Percentiles rank a stretch among this genome's conserved stretches.
These are phyloP conservation scores for Cydia amplana DNA, from an alignment of 1,140 invertebrate species.

Conservation along the genomic window DNA sequence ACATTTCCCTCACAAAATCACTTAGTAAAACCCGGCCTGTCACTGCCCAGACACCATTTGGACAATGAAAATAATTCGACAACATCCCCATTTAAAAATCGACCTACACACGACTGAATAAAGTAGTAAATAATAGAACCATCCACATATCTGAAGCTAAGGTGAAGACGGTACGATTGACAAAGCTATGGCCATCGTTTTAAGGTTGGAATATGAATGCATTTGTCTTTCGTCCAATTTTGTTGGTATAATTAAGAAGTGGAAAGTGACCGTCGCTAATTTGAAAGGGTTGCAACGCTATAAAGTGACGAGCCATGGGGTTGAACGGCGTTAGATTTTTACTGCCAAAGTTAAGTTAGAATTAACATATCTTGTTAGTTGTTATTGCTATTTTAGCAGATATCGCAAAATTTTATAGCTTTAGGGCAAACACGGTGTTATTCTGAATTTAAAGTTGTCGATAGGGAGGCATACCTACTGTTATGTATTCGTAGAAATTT, in stretches of 20 bases:
- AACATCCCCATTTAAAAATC: slow-evolving; percentile 32
- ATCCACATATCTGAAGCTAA: neutral
- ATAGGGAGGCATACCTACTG: neutral
- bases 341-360: slow-evolving; percentile 38
- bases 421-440: slow-evolving; percentile 5
- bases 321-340: slow-evolving; percentile 41
- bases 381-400: slow-evolving; percentile 21
- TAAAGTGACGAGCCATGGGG: slow-evolving; percentile 41
- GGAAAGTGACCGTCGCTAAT: slow-evolving; percentile 65
- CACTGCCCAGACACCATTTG: slow-evolving; percentile 47
- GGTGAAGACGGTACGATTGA: neutral
- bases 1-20: slow-evolving; percentile 53
- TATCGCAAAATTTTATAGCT: slow-evolving; percentile 26
- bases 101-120: slow-evolving; percentile 30
- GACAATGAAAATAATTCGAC: slow-evolving; percentile 48
- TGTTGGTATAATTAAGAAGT: slow-evolving; percentile 54
- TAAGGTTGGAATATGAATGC: slow-evolving; percentile 17
- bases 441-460: slow-evolving; percentile 19
- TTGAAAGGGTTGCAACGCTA: slow-evolving; percentile 49
- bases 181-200: neutral
- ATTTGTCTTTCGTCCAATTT: neutral
- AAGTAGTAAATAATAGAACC: neutral
- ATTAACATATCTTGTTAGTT: slow-evolving; percentile 23
- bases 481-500: neutral
- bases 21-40: slow-evolving; percentile 55